Evolutionary conservation across 2,888 invertebrate genomes (phyloP).

Genomic region (Drosophila koepferae): DNA sequence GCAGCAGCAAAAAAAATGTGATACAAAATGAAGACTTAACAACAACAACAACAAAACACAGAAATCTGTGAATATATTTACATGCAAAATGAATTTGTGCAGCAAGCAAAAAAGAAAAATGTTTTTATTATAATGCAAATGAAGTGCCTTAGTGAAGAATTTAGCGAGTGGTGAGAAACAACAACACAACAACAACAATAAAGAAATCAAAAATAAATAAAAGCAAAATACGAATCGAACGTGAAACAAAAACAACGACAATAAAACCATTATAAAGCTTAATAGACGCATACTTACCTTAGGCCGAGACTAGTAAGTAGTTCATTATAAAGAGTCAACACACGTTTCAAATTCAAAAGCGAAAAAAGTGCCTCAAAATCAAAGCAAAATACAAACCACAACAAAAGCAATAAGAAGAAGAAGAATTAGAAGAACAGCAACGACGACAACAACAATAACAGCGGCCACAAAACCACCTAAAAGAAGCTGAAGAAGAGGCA

Average conservation of each 20-base stretch:
- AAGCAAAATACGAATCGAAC: background rate
- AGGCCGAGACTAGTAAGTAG: constrained; percentile 53
- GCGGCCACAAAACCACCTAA: constrained; percentile 13
- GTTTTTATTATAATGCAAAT: constrained; percentile 74
- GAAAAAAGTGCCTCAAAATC: constrained; percentile 42
- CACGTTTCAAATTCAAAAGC: constrained; percentile 23
- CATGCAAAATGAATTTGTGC: constrained; percentile 58
- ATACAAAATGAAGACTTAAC: constrained; percentile 34
- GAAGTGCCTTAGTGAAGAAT: constrained; percentile 58
- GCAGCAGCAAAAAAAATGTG: constrained; percentile 38
- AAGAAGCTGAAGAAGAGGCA: constrained; percentile 15
- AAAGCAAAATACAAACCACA: constrained; percentile 20
- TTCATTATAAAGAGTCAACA: constrained; percentile 45
- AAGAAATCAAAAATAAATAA: background rate
- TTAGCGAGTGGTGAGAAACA: constrained; percentile 44
- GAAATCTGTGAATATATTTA: constrained; percentile 36
- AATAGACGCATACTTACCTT: constrained; percentile 37
- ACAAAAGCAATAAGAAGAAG: constrained; percentile 12
- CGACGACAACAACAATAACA: background rate
- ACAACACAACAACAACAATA: constrained; percentile 16
- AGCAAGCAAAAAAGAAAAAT: constrained; percentile 28
- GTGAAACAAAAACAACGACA: constrained; percentile 28
- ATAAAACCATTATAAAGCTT: constrained; percentile 49
- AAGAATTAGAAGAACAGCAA: constrained; percentile 2
- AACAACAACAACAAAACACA: constrained; percentile 24